Conservation (phyloP, 2,888 invertebrate genomes). For the Elmis aenea region DNA sequence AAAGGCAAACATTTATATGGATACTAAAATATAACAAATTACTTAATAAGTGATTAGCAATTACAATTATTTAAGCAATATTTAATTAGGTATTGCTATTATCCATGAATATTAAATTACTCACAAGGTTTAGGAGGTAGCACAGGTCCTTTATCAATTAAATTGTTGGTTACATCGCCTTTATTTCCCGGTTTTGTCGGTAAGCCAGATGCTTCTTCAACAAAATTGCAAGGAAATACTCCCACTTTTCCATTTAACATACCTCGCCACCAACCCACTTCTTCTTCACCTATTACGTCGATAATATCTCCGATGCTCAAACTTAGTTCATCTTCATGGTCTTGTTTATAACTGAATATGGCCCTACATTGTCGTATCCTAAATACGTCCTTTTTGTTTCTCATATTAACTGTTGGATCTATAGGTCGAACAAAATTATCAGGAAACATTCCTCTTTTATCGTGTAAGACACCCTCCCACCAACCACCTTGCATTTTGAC, state of each 20-base stretch:
- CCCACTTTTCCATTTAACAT: constrained; percentile 75
- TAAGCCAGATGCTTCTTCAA: constrained; percentile 51
- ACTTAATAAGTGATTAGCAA: not conserved
- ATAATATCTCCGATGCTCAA: constrained; percentile 84
- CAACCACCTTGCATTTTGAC: constrained; percentile 77
- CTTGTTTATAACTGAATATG: constrained; percentile 86
- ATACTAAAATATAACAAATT: constrained; percentile 5
- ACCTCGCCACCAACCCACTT: constrained; percentile 94
- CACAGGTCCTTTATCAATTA: constrained; percentile 53
- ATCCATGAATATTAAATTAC: constrained; percentile 17
- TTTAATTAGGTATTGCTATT: constrained; percentile 1
- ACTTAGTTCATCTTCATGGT: constrained; percentile 88
- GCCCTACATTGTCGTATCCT: constrained; percentile 70
- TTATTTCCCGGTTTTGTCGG: constrained; percentile 28
- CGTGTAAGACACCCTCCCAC: constrained; percentile 84
- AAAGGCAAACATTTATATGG: too few species aligned
- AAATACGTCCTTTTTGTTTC: constrained; percentile 37
- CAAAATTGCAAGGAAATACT: constrained; percentile 96
- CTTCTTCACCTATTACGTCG: constrained; percentile 85
- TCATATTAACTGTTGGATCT: constrained; percentile 31
- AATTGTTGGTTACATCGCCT: constrained; percentile 30
- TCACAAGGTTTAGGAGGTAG: constrained; percentile 75
- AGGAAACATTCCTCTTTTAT: constrained; percentile 84
- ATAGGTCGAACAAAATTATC: constrained; percentile 83
- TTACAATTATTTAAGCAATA: too few species aligned